These are phyloP conservation scores for Nephrotoma appendiculata DNA, from an alignment of 2,888 invertebrate species.

Conservation along the genomic window DNA sequence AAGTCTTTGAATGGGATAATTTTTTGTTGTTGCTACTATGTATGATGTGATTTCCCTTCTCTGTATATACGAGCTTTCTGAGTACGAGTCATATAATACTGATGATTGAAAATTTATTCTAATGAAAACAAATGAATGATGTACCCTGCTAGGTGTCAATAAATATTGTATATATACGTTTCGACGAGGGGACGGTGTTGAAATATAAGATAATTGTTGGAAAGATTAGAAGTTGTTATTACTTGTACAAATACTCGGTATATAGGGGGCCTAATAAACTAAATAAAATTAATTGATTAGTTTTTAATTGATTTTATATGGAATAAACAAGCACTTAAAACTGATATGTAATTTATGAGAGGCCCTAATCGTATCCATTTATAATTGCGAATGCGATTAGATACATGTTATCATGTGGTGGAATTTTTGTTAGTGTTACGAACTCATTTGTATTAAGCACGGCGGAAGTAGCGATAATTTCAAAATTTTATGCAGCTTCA, in stretches of 20 bases:
- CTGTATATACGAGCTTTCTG: background rate
- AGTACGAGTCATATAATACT: background rate
- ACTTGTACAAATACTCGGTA: background rate
- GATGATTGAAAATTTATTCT: background rate
- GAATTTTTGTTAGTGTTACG: too few species aligned
- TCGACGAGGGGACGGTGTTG: background rate
- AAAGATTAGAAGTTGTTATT: background rate
- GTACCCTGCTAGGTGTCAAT: background rate
- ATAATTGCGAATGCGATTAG: background rate
- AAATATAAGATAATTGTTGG: background rate
- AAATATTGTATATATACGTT: background rate
- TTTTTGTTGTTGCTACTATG: background rate
- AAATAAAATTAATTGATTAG: background rate
- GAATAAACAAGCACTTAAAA: background rate
- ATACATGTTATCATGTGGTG: background rate
- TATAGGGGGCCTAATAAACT: background rate
- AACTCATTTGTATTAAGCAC: background rate
- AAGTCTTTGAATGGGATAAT: background rate
- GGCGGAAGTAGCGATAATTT: background rate
- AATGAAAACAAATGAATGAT: background rate
- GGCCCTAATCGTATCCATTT: background rate
- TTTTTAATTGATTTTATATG: background rate
- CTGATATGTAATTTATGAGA: background rate
- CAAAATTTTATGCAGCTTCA: background rate
- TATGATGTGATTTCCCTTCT: background rate